A percentile compares a stretch with the other conserved stretches of the same genome.
phyloP scores from a whole-genome alignment of 2,797 vertebrate genomes.

The Scolopax bukidnonensis region DNA sequence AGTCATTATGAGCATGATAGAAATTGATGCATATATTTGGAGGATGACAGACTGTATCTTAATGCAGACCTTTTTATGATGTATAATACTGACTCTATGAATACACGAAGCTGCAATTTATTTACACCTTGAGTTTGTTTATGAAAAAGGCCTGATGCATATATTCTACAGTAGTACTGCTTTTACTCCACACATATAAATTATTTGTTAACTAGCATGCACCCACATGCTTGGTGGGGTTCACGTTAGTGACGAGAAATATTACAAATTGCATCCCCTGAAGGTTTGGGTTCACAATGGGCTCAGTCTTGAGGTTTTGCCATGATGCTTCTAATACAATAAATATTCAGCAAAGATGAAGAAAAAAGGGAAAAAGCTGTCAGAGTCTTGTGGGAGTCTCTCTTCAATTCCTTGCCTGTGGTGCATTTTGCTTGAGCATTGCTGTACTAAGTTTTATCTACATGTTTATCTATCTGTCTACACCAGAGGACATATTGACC shows the following conservation, averaged over 20 bases:
- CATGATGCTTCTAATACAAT: background rate
- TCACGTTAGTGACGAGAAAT: background rate
- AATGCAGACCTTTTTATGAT: background rate
- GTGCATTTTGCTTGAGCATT: conserved; percentile 1
- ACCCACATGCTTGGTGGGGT: background rate
- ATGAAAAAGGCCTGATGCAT: background rate
- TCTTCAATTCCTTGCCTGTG: conserved; percentile 21
- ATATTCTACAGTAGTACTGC: background rate
- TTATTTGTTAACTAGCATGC: background rate
- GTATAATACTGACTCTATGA: background rate
- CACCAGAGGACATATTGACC: conserved; percentile 44
- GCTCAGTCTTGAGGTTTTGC: background rate
- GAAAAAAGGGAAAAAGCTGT: background rate
- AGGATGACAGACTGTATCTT: background rate
- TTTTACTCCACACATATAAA: conserved; percentile 25
- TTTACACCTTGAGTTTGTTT: conserved; percentile 44
- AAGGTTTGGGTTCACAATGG: background rate
- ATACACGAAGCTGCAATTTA: background rate
- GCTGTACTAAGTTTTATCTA: conserved; percentile 34
- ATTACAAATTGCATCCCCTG: background rate
- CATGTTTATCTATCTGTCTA: conserved; percentile 54
- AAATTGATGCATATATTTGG: background rate
- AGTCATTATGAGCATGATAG: background rate
- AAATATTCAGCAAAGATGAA: background rate
- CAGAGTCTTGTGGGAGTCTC: background rate